These are phyloP conservation scores for Tuberolachnus salignus DNA, from an alignment of 2,888 invertebrate genomes.

Conservation along the genomic window DNA sequence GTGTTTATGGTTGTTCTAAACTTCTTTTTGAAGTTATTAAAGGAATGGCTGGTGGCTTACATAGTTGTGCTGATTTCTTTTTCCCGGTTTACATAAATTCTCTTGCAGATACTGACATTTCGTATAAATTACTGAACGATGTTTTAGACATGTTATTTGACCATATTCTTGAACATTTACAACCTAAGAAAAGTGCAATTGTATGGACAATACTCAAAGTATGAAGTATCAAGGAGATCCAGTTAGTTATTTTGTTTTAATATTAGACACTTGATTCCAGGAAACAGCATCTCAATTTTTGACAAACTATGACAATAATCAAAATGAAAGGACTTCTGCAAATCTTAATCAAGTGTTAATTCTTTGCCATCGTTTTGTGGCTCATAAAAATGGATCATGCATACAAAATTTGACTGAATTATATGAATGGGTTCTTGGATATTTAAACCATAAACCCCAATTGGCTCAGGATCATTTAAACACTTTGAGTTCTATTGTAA, in stretches of 20 bases:
- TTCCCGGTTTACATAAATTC: slow-evolving; percentile 72
- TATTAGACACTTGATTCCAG: slow-evolving; percentile 20
- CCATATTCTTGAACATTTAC: slow-evolving; percentile 70
- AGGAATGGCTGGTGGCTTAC: slow-evolving; percentile 83
- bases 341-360: slow-evolving; percentile 48
- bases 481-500: slow-evolving; percentile 48
- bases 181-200: slow-evolving; percentile 69
- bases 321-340: slow-evolving; percentile 37
- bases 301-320: slow-evolving; percentile 16
- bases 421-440: slow-evolving; percentile 23
- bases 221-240: slow-evolving; percentile 61
- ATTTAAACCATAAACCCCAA: slow-evolving; percentile 32
- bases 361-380: slow-evolving; percentile 33
- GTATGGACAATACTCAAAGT: slow-evolving; percentile 71
- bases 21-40: slow-evolving; percentile 86
- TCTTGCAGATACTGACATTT: slow-evolving; percentile 65
- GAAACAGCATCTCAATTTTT: slow-evolving; percentile 44
- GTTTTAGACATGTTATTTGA: slow-evolving; percentile 72
- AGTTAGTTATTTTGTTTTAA: slow-evolving; percentile 58
- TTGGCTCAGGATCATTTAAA: slow-evolving; percentile 30
- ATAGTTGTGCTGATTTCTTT: slow-evolving; percentile 78
- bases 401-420: slow-evolving; percentile 44
- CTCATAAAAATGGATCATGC: slow-evolving; percentile 38
- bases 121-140: slow-evolving; percentile 68
- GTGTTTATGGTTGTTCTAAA: slow-evolving; percentile 80